phyloP scores from a whole-genome alignment of 1,140 invertebrate genomes.

The Centruroides vittatus region DNA sequence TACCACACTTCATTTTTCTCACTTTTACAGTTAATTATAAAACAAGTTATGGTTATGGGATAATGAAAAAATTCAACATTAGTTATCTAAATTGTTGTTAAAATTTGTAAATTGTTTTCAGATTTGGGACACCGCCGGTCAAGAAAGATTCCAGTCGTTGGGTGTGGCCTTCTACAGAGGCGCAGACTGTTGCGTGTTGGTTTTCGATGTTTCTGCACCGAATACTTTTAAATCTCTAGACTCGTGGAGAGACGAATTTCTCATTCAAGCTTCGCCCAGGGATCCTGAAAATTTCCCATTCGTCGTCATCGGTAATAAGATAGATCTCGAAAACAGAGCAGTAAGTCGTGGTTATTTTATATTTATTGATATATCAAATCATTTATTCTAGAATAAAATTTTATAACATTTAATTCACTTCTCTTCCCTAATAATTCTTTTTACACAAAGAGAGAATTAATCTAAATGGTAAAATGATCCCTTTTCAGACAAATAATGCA shows the following conservation, averaged over 20 bases:
- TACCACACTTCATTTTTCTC: too few species aligned
- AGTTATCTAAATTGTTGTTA: not conserved
- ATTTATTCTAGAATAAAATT: not conserved
- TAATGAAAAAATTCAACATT: not conserved
- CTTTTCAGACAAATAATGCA: too few species aligned
- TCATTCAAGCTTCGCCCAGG: slow-evolving; percentile 91
- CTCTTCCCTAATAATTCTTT: not conserved
- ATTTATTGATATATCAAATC: not conserved
- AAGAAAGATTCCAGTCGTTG: slow-evolving; percentile 94
- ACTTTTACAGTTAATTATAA: not conserved
- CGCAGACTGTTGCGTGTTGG: slow-evolving; percentile 96
- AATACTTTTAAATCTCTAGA: slow-evolving; percentile 97
- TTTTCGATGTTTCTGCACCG: slow-evolving; percentile 94
- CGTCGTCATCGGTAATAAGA: slow-evolving; percentile 97
- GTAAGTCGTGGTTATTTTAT: slow-evolving; percentile 34
- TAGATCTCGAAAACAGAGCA: slow-evolving; percentile 89
- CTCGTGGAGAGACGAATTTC: slow-evolving; percentile 97
- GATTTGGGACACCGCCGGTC: slow-evolving; percentile 99
- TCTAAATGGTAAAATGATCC: too few species aligned
- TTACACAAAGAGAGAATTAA: not conserved
- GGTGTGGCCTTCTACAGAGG: slow-evolving; percentile 99
- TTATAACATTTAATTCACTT: not conserved
- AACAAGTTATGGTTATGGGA: not conserved
- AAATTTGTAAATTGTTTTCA: slow-evolving; percentile 26
- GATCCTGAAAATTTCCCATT: slow-evolving; percentile 99